Evolutionary conservation across 35 echinoderm and acorn worm species (phyloP).

Genomic region (Apostichopus californicus): DNA sequence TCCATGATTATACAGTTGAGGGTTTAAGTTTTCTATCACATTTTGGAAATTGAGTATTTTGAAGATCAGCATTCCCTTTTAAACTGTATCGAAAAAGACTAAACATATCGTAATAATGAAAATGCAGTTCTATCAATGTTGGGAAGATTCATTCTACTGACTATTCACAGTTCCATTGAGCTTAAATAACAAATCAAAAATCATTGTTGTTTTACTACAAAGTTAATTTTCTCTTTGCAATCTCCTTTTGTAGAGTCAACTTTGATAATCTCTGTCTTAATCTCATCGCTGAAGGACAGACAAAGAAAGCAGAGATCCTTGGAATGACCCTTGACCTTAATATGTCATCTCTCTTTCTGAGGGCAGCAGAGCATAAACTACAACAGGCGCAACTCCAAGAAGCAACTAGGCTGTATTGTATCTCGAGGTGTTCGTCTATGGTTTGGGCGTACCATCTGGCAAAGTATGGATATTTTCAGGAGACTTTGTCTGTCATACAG

Average conservation of each 20-base stretch:
- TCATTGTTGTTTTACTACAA: conserved; percentile 65
- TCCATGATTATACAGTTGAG: too few species aligned
- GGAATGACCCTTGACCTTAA: conserved; percentile 84
- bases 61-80: too few species aligned
- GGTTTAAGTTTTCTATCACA: too few species aligned
- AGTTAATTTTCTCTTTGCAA: not conserved
- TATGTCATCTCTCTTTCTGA: conserved; percentile 72
- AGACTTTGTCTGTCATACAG: conserved; percentile 64
- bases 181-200: conserved; percentile 17
- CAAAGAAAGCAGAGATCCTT: conserved; percentile 67
- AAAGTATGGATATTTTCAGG: conserved; percentile 61
- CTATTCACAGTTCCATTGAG: not conserved
- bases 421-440: conserved; percentile 64
- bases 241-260: conserved; percentile 50
- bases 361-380: conserved; percentile 75
- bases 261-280: conserved; percentile 74
- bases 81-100: too few species aligned
- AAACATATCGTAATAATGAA: too few species aligned
- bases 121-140: not conserved
- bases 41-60: too few species aligned
- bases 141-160: not conserved
- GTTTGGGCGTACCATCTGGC: conserved; percentile 57
- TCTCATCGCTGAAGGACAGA: conserved; percentile 50
- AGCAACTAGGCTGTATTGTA: conserved; percentile 72
- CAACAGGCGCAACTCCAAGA: conserved; percentile 53